Evolutionary conservation across 2,113 vertebrate species (phyloP).

Genomic region (Limnothrissa miodon): DNA sequence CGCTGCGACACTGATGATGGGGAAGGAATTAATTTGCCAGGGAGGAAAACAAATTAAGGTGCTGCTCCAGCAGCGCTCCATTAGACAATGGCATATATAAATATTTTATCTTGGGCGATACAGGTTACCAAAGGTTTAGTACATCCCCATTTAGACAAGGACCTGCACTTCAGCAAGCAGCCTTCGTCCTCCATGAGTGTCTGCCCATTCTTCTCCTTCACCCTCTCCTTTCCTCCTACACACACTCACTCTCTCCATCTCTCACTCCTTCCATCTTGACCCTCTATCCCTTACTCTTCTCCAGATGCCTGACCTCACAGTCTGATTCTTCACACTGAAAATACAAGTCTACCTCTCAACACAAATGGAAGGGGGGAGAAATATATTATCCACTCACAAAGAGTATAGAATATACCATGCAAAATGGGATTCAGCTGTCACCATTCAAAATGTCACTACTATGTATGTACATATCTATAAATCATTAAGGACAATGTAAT

Average conservation of each 20-base stretch:
- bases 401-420: constrained; percentile 53
- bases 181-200: constrained; percentile 53
- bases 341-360: constrained; percentile 9
- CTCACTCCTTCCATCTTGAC: constrained; percentile 27
- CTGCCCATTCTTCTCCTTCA: constrained; percentile 43
- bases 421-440: constrained; percentile 67
- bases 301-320: constrained; percentile 18
- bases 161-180: constrained; percentile 59
- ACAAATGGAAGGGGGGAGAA: constrained; percentile 39
- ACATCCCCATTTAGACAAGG: constrained; percentile 75
- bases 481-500: constrained; percentile 49
- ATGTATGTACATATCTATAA: constrained; percentile 60
- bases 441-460: constrained; percentile 58
- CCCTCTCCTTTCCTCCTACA: constrained; percentile 59
- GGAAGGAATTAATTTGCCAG: constrained; percentile 72
- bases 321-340: constrained; percentile 17
- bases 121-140: constrained; percentile 77
- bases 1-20: constrained; percentile 64
- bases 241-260: constrained; percentile 47
- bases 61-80: constrained; percentile 54
- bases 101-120: constrained; percentile 76
- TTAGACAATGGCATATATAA: constrained; percentile 80
- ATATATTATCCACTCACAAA: constrained; percentile 60
- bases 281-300: constrained; percentile 46
- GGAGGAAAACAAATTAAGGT: constrained; percentile 76